These are phyloP conservation scores for Natator depressus DNA, from an alignment of 2,113 vertebrate genomes.

Conservation along the genomic window DNA sequence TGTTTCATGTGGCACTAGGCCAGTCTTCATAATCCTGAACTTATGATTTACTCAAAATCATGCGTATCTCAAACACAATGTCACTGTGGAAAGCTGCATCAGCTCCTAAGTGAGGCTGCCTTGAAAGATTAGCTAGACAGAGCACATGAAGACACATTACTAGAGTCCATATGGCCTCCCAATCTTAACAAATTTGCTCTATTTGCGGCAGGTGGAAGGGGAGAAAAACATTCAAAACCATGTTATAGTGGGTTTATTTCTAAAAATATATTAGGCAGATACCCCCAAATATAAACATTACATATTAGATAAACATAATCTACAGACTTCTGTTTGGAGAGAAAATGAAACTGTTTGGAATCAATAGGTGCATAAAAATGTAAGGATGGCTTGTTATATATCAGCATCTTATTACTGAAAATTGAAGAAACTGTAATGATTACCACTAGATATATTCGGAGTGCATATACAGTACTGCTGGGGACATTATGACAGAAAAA, in stretches of 20 bases:
- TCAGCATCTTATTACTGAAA: neutral
- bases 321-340: neutral
- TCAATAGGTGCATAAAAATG: neutral
- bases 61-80: neutral
- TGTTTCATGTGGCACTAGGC: neutral
- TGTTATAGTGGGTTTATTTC: neutral
- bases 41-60: neutral
- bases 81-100: neutral
- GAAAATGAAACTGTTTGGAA: neutral
- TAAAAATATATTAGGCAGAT: neutral
- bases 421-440: fast-evolving
- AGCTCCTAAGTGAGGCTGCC: neutral
- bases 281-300: too few species aligned
- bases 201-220: too few species aligned
- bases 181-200: neutral
- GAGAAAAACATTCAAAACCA: neutral
- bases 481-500: neutral
- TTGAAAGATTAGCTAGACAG: neutral
- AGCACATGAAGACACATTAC: fast-evolving
- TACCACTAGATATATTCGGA: fast-evolving
- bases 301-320: neutral
- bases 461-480: neutral
- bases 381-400: neutral
- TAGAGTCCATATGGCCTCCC: fast-evolving
- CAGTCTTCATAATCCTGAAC: fast-evolving